Conservation (phyloP, 2,888 invertebrate species). For the Shargacucullia verbasci region DNA sequence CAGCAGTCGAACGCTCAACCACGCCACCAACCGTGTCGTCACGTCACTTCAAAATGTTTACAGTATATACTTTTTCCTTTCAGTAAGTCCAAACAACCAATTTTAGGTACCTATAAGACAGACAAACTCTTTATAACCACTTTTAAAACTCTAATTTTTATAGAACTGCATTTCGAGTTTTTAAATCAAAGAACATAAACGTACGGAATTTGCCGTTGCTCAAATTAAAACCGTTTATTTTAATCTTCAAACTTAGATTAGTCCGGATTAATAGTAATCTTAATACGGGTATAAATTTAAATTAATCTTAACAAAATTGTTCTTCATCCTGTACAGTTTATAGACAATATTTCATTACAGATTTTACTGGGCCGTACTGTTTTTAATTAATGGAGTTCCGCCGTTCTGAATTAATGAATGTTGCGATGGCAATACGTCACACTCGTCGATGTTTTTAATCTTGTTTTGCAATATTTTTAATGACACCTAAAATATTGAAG, state of each 20-base stretch:
- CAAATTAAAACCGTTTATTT: slow-evolving; percentile 48
- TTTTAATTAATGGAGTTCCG: slow-evolving; percentile 79
- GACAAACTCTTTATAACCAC: too few relatives aligned
- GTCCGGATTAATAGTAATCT: slow-evolving; percentile 54
- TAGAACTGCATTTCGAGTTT: too few relatives aligned
- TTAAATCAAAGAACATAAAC: neutral
- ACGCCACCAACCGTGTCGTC: too few relatives aligned
- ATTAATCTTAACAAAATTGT: slow-evolving; percentile 55
- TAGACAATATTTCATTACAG: slow-evolving; percentile 71
- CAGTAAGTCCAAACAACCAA: too few relatives aligned
- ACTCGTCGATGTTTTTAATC: slow-evolving; percentile 44
- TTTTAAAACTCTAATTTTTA: too few relatives aligned
- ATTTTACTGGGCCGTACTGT: slow-evolving; percentile 73
- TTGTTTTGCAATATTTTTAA: slow-evolving; percentile 30
- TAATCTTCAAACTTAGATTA: slow-evolving; percentile 58
- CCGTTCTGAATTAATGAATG: slow-evolving; percentile 70
- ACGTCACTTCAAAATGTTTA: too few relatives aligned
- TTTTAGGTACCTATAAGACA: too few relatives aligned
- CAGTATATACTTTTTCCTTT: too few relatives aligned
- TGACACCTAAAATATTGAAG: slow-evolving; percentile 4
- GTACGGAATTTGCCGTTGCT: slow-evolving; percentile 18
- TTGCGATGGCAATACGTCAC: slow-evolving; percentile 39
- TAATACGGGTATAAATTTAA: slow-evolving; percentile 54
- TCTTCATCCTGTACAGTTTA: slow-evolving; percentile 39
- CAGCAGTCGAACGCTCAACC: too few relatives aligned